Percentiles rank a stretch among this genome's conserved stretches.
phyloP scores from a whole-genome alignment of 1,140 invertebrate genomes.

The Cydia splendana region DNA sequence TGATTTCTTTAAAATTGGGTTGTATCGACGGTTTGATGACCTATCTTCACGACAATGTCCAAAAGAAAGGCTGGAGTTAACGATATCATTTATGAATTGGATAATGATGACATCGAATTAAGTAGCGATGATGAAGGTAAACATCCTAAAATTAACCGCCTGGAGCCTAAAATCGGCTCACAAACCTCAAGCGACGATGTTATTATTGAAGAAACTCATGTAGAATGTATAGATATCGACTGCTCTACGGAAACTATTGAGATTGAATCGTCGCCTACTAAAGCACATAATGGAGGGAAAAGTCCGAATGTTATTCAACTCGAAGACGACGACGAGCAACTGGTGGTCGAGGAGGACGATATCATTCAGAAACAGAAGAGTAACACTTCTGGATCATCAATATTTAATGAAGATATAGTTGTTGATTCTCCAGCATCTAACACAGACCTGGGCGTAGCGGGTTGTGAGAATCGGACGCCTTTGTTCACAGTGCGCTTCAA shows the following conservation, averaged over 20 bases:
- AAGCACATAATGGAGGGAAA: constrained; percentile 70
- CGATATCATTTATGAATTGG: constrained; percentile 77
- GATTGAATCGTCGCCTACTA: constrained; percentile 36
- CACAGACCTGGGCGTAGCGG: constrained; percentile 58
- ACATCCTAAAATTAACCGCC: constrained; percentile 57
- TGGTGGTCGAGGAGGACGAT: constrained; percentile 37
- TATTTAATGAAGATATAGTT: constrained; percentile 63
- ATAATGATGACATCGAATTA: constrained; percentile 70
- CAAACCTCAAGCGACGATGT: constrained; percentile 33
- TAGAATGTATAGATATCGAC: constrained; percentile 46
- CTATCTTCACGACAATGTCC: constrained; percentile 51
- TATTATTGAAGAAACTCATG: constrained; percentile 36
- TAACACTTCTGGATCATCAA: constrained; percentile 45
- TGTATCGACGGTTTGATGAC: constrained; percentile 5
- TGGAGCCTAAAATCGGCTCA: constrained; percentile 38
- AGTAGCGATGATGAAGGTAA: constrained; percentile 71
- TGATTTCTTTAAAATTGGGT: background rate
- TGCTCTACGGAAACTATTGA: constrained; percentile 41
- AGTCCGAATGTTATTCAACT: constrained; percentile 30
- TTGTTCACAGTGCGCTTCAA: constrained; percentile 66
- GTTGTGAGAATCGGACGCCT: constrained; percentile 65
- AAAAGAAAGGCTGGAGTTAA: constrained; percentile 70
- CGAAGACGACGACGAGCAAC: constrained; percentile 17
- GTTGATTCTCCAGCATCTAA: constrained; percentile 61
- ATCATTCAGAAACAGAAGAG: constrained; percentile 33